These are phyloP conservation scores for Sitobion miscanthi DNA, from an alignment of 1,140 invertebrate species.

Conservation along the genomic window DNA sequence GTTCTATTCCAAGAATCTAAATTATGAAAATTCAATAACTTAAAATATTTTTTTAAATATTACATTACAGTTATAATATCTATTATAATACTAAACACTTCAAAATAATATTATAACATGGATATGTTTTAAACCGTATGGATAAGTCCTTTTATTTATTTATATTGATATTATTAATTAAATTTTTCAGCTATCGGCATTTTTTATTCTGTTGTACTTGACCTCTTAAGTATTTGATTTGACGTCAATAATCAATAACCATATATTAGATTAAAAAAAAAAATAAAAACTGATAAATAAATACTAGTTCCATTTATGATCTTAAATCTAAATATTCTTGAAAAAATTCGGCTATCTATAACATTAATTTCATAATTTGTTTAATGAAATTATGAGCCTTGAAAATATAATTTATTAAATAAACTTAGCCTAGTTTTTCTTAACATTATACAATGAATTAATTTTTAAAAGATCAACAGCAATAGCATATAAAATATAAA, in stretches of 20 bases:
- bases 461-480: not conserved
- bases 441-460: not conserved
- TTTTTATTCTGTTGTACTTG: conserved; percentile 43
- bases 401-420: not conserved
- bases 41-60: not conserved
- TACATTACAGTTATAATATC: not conserved
- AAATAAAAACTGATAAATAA: not conserved
- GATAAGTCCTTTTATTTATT: not conserved
- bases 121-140: not conserved
- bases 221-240: conserved; percentile 8
- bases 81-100: not conserved
- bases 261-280: not conserved
- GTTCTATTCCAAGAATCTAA: conserved; percentile 48
- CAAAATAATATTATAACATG: not conserved
- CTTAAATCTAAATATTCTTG: not conserved
- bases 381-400: not conserved
- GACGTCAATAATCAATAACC: not conserved
- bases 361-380: not conserved
- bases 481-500: not conserved
- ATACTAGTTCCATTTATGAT: not conserved
- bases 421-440: no score
- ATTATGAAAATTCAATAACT: not conserved
- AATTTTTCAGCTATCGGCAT: not conserved
- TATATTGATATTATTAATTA: not conserved
- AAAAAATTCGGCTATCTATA: not conserved